Evolutionary conservation across 1,140 invertebrate species (phyloP).

Genomic region (Nautilus pompilius): DNA sequence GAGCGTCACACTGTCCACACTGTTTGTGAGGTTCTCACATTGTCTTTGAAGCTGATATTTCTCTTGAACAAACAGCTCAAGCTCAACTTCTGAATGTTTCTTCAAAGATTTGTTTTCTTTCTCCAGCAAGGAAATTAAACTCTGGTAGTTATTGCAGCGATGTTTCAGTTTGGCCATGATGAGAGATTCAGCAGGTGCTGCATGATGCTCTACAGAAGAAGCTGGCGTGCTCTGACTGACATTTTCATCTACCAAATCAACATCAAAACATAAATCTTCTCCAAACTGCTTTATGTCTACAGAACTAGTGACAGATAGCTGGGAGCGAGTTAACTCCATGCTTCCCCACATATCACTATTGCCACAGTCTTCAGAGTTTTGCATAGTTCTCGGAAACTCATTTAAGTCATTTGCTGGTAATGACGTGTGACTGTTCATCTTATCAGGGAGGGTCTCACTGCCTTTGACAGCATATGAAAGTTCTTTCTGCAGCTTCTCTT

Average conservation of each 20-base stretch:
- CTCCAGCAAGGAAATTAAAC: conserved; percentile 8
- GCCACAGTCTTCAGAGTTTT: background rate
- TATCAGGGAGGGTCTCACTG: background rate
- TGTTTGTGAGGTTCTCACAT: conserved; percentile 14
- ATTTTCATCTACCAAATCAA: background rate
- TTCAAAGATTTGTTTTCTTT: conserved; percentile 9
- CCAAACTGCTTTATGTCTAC: too few relatives aligned
- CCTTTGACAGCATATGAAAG: background rate
- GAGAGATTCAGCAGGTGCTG: too few relatives aligned
- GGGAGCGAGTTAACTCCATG: background rate
- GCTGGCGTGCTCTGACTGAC: background rate
- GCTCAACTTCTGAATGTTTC: conserved; percentile 12
- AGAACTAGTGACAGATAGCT: background rate
- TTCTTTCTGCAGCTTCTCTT: conserved; percentile 26
- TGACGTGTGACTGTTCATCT: too few relatives aligned
- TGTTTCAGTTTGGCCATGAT: too few relatives aligned
- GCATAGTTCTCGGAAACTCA: too few relatives aligned
- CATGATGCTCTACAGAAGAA: too few relatives aligned
- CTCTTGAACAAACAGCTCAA: conserved; percentile 21
- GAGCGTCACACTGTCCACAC: conserved; percentile 16
- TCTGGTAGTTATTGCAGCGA: background rate
- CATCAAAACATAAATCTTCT: too few relatives aligned
- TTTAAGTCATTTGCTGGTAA: too few relatives aligned
- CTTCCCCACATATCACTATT: background rate
- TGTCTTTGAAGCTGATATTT: conserved; percentile 19